Conservation (phyloP, 1,140 invertebrate genomes). For the Oncopodura yosiiana region DNA sequence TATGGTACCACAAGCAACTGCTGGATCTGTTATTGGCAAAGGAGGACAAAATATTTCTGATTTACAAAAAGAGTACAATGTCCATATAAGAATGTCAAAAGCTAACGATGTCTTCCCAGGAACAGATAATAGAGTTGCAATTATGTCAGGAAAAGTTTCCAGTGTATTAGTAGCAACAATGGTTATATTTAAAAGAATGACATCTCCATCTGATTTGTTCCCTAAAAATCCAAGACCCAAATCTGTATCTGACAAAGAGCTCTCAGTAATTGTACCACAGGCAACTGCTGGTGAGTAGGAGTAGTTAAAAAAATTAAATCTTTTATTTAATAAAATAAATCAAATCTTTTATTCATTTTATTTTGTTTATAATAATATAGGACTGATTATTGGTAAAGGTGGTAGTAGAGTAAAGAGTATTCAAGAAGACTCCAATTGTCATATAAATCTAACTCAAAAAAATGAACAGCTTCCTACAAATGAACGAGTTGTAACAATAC, state of each 20-base stretch:
- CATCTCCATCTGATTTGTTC: conserved; percentile 34
- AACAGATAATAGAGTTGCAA: conserved; percentile 31
- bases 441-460: conserved; percentile 35
- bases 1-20: conserved; percentile 34
- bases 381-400: conserved; percentile 35
- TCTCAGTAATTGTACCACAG: conserved; percentile 35
- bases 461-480: conserved; percentile 34
- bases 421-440: conserved; percentile 35
- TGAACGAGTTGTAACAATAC: conserved; percentile 36
- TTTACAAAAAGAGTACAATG: conserved; percentile 35
- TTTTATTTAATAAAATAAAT: too few relatives aligned
- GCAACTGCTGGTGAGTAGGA: conserved; percentile 21
- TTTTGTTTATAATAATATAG: too few relatives aligned
- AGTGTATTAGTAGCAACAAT: conserved; percentile 32
- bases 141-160: conserved; percentile 32
- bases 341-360: too few relatives aligned
- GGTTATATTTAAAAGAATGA: conserved; percentile 35
- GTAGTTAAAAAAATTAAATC: background rate
- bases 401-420: conserved; percentile 34
- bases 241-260: conserved; percentile 33
- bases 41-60: conserved; percentile 35
- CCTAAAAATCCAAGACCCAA: conserved; percentile 34
- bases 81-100: conserved; percentile 35
- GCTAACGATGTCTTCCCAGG: conserved; percentile 35
- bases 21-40: conserved; percentile 35